Evolutionary conservation across 2,113 vertebrate species (phyloP).

Genomic region (Hemiprocne comata): DNA sequence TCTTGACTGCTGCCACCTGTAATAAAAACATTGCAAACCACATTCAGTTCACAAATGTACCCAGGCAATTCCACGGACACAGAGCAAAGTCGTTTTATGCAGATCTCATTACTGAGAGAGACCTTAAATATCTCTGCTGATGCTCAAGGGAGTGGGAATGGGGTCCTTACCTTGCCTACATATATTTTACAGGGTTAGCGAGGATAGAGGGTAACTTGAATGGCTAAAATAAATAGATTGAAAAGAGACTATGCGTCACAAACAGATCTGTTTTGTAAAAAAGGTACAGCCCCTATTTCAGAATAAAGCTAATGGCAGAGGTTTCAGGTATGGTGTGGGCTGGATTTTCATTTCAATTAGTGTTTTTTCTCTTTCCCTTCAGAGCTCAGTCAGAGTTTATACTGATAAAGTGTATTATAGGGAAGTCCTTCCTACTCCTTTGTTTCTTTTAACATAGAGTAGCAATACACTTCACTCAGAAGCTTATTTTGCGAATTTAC

Average conservation of each 20-base stretch:
- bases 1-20: background rate
- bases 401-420: background rate
- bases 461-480: background rate
- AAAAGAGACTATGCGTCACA: background rate
- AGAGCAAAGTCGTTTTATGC: background rate
- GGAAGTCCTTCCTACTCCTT: background rate
- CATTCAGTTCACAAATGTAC: background rate
- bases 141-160: background rate
- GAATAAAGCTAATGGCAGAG: background rate
- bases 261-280: background rate
- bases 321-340: background rate
- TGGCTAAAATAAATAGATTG: background rate
- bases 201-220: background rate
- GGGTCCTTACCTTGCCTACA: background rate
- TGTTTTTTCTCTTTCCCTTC: background rate
- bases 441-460: background rate
- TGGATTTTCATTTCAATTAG: background rate
- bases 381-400: slow-evolving; percentile 16
- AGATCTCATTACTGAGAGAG: background rate
- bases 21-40: background rate
- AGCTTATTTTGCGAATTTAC: slow-evolving; percentile 30
- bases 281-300: background rate
- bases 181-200: background rate
- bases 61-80: background rate
- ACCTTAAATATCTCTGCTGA: background rate